phyloP scores from a whole-genome alignment of 2,113 vertebrate species.

The Platanista minor region DNA sequence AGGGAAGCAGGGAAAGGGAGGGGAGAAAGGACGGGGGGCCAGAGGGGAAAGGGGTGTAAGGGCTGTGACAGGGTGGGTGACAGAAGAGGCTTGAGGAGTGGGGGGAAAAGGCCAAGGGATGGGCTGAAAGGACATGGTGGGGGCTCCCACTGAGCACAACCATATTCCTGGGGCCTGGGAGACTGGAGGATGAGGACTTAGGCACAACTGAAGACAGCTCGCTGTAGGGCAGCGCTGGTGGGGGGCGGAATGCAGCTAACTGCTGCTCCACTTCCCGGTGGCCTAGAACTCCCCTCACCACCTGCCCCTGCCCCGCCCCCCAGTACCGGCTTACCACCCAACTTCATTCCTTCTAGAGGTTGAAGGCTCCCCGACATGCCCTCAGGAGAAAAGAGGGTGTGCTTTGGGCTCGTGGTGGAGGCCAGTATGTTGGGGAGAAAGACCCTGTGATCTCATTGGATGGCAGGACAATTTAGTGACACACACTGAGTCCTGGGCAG shows the following conservation, averaged over 20 bases:
- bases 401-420: background rate
- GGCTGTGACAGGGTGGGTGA: background rate
- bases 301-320: background rate
- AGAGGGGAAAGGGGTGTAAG: background rate
- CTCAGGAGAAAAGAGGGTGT: background rate
- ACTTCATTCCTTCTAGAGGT: background rate
- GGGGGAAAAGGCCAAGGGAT: background rate
- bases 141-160: background rate
- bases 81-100: background rate
- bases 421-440: background rate
- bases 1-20: conserved; percentile 52
- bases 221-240: background rate
- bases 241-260: background rate
- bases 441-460: background rate
- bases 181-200: background rate
- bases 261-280: background rate
- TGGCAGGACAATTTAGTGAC: background rate
- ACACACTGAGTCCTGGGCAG: background rate
- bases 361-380: background rate
- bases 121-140: background rate
- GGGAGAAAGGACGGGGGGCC: conserved; percentile 23
- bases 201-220: conserved; percentile 54
- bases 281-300: background rate
- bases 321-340: background rate
- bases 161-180: conserved; percentile 13